phyloP scores from a whole-genome alignment of 2,113 vertebrate genomes.

The Sebastes schlegelii region DNA sequence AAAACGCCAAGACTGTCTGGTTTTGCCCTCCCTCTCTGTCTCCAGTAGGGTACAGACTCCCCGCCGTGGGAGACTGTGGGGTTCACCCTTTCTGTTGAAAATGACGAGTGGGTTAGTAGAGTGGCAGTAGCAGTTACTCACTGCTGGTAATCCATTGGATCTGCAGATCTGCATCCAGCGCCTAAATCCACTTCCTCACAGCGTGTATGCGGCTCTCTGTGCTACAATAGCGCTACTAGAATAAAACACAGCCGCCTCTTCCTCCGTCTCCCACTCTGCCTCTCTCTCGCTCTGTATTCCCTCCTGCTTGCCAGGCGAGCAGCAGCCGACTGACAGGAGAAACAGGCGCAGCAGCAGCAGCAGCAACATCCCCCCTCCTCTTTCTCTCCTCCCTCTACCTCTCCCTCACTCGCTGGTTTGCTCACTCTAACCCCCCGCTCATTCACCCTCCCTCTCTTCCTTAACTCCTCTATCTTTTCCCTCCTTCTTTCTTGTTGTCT shows the following conservation, averaged over 20 bases:
- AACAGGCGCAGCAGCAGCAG: constrained; percentile 73
- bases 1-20: constrained; percentile 50
- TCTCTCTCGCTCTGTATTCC: constrained; percentile 62
- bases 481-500: constrained; percentile 54
- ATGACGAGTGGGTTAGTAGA: constrained; percentile 56
- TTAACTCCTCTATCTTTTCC: constrained; percentile 50
- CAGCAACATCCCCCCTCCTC: constrained; percentile 49
- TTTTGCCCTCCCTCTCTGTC: constrained; percentile 30
- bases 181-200: constrained; percentile 64
- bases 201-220: constrained; percentile 36
- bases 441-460: constrained; percentile 73
- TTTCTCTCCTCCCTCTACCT: constrained; percentile 65
- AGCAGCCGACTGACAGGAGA: constrained; percentile 83
- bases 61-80: constrained; percentile 60
- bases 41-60: constrained; percentile 59
- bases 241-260: constrained; percentile 45
- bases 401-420: constrained; percentile 56
- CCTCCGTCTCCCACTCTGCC: constrained; percentile 49
- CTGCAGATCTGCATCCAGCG: constrained; percentile 58
- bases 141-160: constrained; percentile 78
- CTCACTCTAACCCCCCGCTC: constrained; percentile 69
- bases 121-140: constrained; percentile 62
- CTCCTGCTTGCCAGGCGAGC: constrained; percentile 75
- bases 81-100: constrained; percentile 59
- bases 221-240: constrained; percentile 42